Conservation (phyloP, 1,140 invertebrate genomes). For the Artemia franciscana region DNA sequence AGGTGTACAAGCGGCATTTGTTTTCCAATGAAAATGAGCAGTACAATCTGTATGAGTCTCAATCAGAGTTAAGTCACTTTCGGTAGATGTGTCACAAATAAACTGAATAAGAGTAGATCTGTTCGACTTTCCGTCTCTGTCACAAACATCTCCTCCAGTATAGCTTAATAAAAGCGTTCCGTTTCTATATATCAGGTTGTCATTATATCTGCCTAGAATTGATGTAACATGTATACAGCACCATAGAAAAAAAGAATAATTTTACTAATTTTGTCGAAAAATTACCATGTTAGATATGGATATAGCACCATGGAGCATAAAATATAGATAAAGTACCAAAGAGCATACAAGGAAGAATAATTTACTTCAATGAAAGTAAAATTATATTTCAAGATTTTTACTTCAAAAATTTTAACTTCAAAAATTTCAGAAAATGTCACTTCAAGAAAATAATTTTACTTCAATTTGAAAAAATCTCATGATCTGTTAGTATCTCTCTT, state of each 20-base stretch:
- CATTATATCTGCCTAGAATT: background rate
- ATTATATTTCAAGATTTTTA: too few relatives aligned
- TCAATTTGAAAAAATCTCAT: too few relatives aligned
- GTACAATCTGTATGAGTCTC: background rate
- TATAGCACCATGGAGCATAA: too few relatives aligned
- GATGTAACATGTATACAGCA: too few relatives aligned
- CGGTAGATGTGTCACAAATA: background rate
- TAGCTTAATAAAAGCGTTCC: background rate
- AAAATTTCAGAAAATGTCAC: too few relatives aligned
- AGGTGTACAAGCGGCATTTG: background rate
- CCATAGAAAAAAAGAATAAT: background rate
- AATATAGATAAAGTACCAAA: too few relatives aligned
- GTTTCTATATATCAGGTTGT: background rate
- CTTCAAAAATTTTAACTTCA: too few relatives aligned
- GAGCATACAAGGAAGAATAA: too few relatives aligned
- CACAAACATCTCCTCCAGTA: background rate
- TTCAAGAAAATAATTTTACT: too few relatives aligned
- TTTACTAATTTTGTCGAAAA: background rate
- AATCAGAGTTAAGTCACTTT: background rate
- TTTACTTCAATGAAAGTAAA: too few relatives aligned
- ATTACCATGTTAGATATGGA: background rate
- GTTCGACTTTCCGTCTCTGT: background rate
- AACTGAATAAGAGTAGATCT: background rate
- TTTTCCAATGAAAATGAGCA: background rate
- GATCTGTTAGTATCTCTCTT: too few relatives aligned